Base-by-base conservation (phyloP, 2,797 vertebrate genomes). In the Masticophis lateralis region DNA sequence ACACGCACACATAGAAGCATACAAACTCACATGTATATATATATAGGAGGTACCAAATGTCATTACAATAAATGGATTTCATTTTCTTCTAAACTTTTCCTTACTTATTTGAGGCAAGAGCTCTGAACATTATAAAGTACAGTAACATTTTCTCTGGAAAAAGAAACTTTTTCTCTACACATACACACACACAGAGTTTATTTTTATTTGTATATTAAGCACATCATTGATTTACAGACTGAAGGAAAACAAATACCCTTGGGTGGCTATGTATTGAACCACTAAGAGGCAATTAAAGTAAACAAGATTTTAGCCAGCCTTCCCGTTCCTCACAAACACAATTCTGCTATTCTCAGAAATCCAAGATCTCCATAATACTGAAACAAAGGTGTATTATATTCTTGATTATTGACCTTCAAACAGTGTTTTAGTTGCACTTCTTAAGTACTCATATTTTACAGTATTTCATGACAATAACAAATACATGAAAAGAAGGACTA, bases 261-360 rank as follows among this genome's bases (percentile, higher is more conserved):
- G 61, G 69, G 25, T 87, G 91, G 91, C 51, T 92, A 96, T 28
- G 94, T 9, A 11, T 89, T 86, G 56, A 37, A 51, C 92, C 47
- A 37, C 93, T 93, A 91, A 96, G 94, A 91, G 90, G 74, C 43
- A 86, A 66, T 88, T 95, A 0, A 91, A 90, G 93, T 79, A 93
- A 90, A 47, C 2, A 88, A 20, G 95, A 96, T 56, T 94, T 91
- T 74, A 59, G 53, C 22, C 56, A 87, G 43, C 13, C 43, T 37
- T 43, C 3, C 11, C 5, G 1, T n/a, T 56, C 22, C 22, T 9
- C 51, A 57, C 91, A 92, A 94, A 92, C 9, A 0, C 83, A 94
- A 93, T 88, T 94, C 89, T 94, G 20, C 25, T 0, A 0, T 95
- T 92, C 6, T 18, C 63, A 87, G 93, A 90, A 51, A 93, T 61